Evolutionary conservation across 2,113 vertebrate genomes (phyloP), one percentile per base, ranked within the genome.

Genomic region (Perognathus longimembris): DNA sequence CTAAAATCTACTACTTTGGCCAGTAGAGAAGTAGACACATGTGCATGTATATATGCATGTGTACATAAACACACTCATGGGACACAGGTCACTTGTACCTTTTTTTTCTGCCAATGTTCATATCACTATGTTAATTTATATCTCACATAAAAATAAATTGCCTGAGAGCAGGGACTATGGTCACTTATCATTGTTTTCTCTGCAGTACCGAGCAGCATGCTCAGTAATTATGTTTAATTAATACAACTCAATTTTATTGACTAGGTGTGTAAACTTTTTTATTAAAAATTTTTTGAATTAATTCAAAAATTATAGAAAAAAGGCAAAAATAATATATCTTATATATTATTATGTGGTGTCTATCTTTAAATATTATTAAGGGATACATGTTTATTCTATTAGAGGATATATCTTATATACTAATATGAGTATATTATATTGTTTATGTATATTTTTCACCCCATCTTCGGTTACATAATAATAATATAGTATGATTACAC

Each of bases 221-320:
- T 86, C 74, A 82, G 70, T 50, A 73, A 86, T 71, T 38, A 50
- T 38, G 22, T 67, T 84, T 40, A 67, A 59, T 88, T 54, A 26
- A 63, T 22, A 70, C 21, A 79, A 50, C 1, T 59, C 63, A 85
- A 78, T 61, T n/a, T 45, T 5, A 59, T n/a, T 64, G 24, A 40
- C 15, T 50, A 67, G 34, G 89, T 63, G 15, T 38, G 3, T 86
- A 76, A 83, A 30, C 11, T 89, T 91, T 54, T 77, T 63, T 71
- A 74, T 71, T 17, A 22, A 24, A 75, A 64, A 74, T 42, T 50
- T 66, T 89, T 81, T 74, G 38, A 91, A 67, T 57, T 89, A 4
- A 76, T n/a, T 88, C 20, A 78, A 93, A n/a, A 73, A 64, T 74
- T 74, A 85, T 6, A 86, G 32, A 67, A 57, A 80, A 82, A 81